Evolutionary conservation across 2,113 vertebrate species (phyloP), one percentile per base, ranked within the genome.

Genomic region (Bungarus multicinctus): DNA sequence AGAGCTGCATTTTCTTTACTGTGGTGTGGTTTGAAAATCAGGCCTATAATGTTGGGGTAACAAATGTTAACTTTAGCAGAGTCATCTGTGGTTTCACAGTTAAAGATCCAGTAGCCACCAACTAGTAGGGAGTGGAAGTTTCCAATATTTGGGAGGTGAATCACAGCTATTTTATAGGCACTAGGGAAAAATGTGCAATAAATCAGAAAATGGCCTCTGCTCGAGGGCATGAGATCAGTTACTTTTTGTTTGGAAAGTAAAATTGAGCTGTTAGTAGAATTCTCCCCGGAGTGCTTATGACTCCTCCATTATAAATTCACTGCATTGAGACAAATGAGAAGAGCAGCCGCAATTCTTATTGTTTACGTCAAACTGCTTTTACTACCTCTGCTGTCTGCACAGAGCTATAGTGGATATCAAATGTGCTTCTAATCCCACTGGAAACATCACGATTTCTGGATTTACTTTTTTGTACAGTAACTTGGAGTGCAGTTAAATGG

Each of bases 81-180:
- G 96, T 97, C 97, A 97, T 98, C 97, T 97, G 98, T 97, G 98
- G 97, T 97, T 97, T 97, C 96, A 96, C 97, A 98, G 97, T 98
- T 97, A 98, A 97, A 97, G 94, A 97, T 97, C 96, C 96, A 95
- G 97, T 97, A 97, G 96, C 97, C 97, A 97, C 97, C 95, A 95
- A 90, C 96, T 94, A 95, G 96, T 96, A 96, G 95, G 94, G 95
- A 97, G 95, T 97, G 97, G 97, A 98, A 97, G 97, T 95, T 96
- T 98, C 97, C 97, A 97, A 98, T 98, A 97, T 97, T 97, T 96
- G 95, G 94, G 94, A 97, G 97, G 97, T 96, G 97, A 97, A 97
- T 98, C 97, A 97, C 95, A 96, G 96, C 95, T 93, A 96, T 97
- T 98, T 97, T 95, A 95, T 85, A 96, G 95, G 96, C 94, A 89